phyloP scores from a whole-genome alignment of 2,113 vertebrate species.

The Monopterus albus region DNA sequence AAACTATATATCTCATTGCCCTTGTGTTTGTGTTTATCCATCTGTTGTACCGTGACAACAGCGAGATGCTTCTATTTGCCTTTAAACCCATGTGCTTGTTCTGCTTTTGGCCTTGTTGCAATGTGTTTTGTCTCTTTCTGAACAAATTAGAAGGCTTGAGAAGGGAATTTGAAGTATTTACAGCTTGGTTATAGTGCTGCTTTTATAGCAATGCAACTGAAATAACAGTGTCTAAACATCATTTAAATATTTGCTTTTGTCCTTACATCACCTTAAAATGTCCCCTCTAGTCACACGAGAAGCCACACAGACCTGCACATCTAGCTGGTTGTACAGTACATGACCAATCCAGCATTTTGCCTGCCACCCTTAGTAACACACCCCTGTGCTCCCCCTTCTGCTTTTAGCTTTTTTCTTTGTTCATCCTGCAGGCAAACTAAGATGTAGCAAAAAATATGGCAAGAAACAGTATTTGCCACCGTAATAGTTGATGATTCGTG shows the following conservation, averaged over 20 bases:
- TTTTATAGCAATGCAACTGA: background rate
- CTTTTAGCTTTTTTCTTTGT: constrained; percentile 42
- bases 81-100: background rate
- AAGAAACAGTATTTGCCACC: constrained; percentile 49
- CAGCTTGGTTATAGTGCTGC: no score
- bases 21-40: constrained; percentile 19
- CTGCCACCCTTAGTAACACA: constrained; percentile 35
- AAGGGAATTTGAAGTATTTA: background rate
- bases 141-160: constrained; percentile 6
- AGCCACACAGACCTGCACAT: background rate
- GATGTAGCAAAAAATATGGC: constrained; percentile 8
- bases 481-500: constrained; percentile 74
- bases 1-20: constrained; percentile 1
- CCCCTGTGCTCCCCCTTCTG: background rate
- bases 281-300: background rate
- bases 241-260: background rate
- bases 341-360: constrained; percentile 15
- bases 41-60: constrained; percentile 11
- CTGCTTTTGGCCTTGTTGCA: background rate
- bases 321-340: background rate
- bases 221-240: background rate
- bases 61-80: constrained; percentile 20
- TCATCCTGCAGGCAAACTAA: constrained; percentile 45
- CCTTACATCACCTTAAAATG: constrained; percentile 9
- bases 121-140: constrained; percentile 3